Conservation (phyloP, 2,888 invertebrate species). For the Xanthorhoe designata region DNA sequence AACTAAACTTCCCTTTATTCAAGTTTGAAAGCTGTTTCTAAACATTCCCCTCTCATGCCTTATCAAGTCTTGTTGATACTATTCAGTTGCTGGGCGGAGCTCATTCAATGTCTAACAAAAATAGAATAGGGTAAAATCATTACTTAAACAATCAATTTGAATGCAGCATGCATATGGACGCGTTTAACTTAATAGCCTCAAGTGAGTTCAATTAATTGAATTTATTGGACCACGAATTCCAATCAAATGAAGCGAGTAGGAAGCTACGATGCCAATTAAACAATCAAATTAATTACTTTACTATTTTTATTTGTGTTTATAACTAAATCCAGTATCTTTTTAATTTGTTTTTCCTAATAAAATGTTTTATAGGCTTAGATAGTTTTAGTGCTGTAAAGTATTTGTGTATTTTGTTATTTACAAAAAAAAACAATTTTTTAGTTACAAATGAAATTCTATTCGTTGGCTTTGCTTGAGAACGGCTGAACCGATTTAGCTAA, state of each 20-base stretch:
- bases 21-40: not conserved
- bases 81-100: not conserved
- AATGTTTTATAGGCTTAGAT: too few relatives aligned
- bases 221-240: slow-evolving; percentile 35
- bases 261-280: slow-evolving; percentile 21
- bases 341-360: too few relatives aligned
- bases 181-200: slow-evolving; percentile 9
- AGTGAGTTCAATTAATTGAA: slow-evolving; percentile 29
- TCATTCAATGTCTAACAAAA: not conserved
- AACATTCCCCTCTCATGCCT: not conserved
- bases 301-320: not conserved
- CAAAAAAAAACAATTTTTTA: too few relatives aligned
- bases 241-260: slow-evolving; percentile 27
- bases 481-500: too few relatives aligned
- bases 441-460: too few relatives aligned
- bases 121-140: not conserved
- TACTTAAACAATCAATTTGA: slow-evolving; percentile 6
- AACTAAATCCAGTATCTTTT: too few relatives aligned
- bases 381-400: too few relatives aligned
- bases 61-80: not conserved
- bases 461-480: too few relatives aligned
- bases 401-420: too few relatives aligned
- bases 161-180: slow-evolving; percentile 9
- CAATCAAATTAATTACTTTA: slow-evolving; percentile 2
- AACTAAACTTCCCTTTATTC: not conserved